phyloP scores from a whole-genome alignment of 2,113 vertebrate genomes.

The Thunnus maccoyii region DNA sequence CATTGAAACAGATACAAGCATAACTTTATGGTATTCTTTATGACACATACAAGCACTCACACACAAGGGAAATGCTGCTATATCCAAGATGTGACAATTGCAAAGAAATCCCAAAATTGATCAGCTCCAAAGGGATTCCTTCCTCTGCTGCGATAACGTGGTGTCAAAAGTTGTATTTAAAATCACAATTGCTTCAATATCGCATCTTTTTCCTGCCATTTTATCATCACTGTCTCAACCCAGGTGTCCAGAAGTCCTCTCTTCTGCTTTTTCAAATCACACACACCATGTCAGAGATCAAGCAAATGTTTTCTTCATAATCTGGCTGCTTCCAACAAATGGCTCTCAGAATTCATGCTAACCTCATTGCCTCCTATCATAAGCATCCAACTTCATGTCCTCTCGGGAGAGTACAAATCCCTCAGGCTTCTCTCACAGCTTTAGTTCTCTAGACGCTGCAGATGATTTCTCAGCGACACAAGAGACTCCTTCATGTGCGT shows the following conservation, averaged over 20 bases:
- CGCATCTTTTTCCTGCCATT: no score
- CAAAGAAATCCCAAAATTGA: no score
- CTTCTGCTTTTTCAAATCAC: neutral
- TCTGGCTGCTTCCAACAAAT: constrained; percentile 21
- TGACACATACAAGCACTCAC: no score
- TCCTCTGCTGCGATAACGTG: no score
- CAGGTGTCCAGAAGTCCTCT: neutral
- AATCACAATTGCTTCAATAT: no score
- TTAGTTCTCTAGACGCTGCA: constrained; percentile 5
- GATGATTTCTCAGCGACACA: constrained; percentile 27
- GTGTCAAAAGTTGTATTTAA: no score
- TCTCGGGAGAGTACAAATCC: constrained; percentile 20
- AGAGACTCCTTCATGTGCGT: constrained; percentile 33
- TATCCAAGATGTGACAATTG: neutral
- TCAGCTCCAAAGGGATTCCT: no score
- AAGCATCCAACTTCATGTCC: constrained; percentile 42
- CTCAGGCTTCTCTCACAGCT: constrained; percentile 25
- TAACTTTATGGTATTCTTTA: neutral
- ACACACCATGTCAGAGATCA: neutral
- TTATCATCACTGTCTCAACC: neutral
- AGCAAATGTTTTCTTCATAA: constrained; percentile 38
- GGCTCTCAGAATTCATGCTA: constrained; percentile 28
- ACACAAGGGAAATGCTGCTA: neutral
- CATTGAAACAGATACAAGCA: neutral
- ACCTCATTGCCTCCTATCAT: constrained; percentile 49